These are phyloP conservation scores for Cryptocephalus moraei DNA, from an alignment of 2,888 invertebrate species.

Conservation along the genomic window DNA sequence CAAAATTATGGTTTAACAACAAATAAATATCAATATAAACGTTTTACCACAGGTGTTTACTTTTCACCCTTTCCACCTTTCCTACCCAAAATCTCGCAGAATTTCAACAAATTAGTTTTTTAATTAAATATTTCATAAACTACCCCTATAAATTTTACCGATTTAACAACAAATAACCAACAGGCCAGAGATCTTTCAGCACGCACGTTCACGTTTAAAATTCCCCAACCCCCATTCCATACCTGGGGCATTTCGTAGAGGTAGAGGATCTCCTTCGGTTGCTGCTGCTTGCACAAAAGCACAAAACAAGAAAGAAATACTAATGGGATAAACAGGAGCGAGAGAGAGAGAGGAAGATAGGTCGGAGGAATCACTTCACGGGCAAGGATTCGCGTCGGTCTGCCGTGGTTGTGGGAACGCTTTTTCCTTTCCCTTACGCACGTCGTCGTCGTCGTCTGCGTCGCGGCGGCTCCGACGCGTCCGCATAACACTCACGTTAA, in stretches of 20 bases:
- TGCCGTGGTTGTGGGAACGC: background rate
- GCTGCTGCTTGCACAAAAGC: background rate
- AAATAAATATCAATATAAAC: no score
- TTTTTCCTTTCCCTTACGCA: constrained; percentile 5
- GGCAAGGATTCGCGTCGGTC: background rate
- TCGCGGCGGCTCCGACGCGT: background rate
- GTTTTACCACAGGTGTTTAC: no score
- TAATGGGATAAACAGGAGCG: background rate
- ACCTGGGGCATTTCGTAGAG: constrained; percentile 5
- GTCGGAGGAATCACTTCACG: background rate
- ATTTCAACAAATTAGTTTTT: no score
- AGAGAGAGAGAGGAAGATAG: background rate
- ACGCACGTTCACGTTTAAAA: no score
- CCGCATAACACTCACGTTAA: constrained; percentile 8
- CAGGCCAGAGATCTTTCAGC: no score
- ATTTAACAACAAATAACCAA: no score
- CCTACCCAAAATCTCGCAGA: no score
- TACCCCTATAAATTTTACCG: no score
- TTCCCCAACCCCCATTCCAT: background rate
- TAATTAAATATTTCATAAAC: no score
- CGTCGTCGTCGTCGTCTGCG: constrained; percentile 3
- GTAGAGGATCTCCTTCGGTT: background rate
- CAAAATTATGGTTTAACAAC: no score
- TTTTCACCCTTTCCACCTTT: no score
- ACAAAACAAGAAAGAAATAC: constrained; percentile 1